Base-by-base conservation (phyloP, 2,888 invertebrate genomes). In the Erannis defoliaria region DNA sequence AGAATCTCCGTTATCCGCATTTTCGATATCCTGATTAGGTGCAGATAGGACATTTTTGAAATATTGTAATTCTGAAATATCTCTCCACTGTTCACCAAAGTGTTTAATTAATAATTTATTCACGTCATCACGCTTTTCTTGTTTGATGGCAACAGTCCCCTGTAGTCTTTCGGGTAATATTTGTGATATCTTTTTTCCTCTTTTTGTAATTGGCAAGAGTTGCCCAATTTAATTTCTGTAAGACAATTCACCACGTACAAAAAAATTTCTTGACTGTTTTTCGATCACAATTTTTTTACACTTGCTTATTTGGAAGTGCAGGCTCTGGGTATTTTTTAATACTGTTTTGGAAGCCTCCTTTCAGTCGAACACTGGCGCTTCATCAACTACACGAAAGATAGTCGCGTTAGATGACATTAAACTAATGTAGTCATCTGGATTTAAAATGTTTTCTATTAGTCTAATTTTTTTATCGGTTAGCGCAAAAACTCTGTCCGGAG, bases 61-160 rank as follows among this genome's bases (percentile, higher is more conserved):
- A 26, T 45, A 45, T 45, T 45, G 43, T n/a, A 45, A 45, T 26
- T 45, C 43, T 26, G 43, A 45, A 14, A 45, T 45, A 14, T 45
- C 43, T 45, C 21, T 19, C 42, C 42, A 42, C 42, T 42, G 42
- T 42, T 42, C 42, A 21, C 42, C 42, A 42, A 42, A 42, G 42
- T 42, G 42, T 10, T 42, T 42, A 12, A 8, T 42, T 42, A 42
- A 42, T 12, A 42, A 42, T 42, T 42, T 42, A 42, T 10, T 42
- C 12, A 42, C 42, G 43, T 45, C 43, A 45, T 45, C 14, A 45
- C 23, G 43, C 43, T 45, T 45, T 45, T 45, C 43, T 45, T 45
- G 43, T 45, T 45, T 45, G 43, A 45, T 14, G 26, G 43, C 43
- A 45, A 45, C 43, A 5, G 43, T 45, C n/a, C 43, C 12, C 23